phyloP scores from a whole-genome alignment of 2,888 invertebrate species.

The Tethea ocularis region DNA sequence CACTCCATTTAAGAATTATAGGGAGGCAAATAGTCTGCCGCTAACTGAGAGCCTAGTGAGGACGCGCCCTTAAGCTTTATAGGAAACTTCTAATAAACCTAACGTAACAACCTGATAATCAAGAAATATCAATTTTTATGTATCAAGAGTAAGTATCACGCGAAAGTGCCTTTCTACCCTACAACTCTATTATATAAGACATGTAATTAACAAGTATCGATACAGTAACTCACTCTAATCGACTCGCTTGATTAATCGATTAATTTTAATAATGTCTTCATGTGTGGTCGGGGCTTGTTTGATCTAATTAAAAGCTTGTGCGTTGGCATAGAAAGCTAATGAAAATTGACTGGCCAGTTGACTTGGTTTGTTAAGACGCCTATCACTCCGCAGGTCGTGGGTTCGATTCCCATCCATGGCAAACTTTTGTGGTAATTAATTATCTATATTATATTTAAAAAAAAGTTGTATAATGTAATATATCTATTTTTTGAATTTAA shows the following conservation, averaged over 20 bases:
- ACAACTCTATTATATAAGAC: background rate
- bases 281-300: constrained; percentile 31
- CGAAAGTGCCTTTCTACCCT: background rate
- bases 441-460: no score
- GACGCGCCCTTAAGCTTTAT: no score
- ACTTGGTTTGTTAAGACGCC: no score
- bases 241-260: constrained; percentile 22
- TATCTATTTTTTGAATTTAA: no score
- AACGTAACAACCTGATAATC: background rate
- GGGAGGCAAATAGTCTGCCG: no score
- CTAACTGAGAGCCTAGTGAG: no score
- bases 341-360: no score
- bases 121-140: background rate
- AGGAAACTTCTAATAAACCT: background rate
- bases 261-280: constrained; percentile 24
- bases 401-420: no score
- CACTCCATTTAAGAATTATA: no score
- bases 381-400: no score
- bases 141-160: background rate
- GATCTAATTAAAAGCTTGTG: constrained; percentile 16
- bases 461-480: no score
- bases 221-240: constrained; percentile 7
- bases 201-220: constrained; percentile 5
- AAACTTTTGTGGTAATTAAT: no score
- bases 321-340: background rate